Evolutionary conservation across 2,113 vertebrate species (phyloP).

Genomic region (Ivindomyrus marchei): DNA sequence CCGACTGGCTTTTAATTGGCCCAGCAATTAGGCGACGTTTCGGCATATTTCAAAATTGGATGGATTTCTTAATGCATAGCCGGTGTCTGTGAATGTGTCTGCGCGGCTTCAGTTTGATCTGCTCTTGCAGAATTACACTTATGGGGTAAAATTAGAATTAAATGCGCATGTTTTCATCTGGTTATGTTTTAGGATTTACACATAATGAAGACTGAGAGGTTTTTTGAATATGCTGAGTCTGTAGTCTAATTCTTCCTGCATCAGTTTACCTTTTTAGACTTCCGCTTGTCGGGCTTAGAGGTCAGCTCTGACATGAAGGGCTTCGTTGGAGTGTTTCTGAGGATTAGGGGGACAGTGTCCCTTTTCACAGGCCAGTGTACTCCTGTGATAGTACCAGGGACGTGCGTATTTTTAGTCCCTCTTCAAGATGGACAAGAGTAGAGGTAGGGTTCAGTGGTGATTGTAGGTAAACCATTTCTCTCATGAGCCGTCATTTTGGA

Average conservation of each 20-base stretch:
- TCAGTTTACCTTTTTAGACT: neutral
- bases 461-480: neutral
- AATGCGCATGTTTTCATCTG: neutral
- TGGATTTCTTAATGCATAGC: neutral
- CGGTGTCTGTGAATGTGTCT: neutral
- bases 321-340: neutral
- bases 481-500: neutral
- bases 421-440: neutral
- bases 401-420: too few species aligned
- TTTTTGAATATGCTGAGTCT: neutral
- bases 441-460: neutral
- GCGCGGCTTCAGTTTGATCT: neutral
- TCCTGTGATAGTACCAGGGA: too few species aligned
- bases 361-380: neutral
- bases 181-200: neutral
- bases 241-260: neutral
- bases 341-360: neutral
- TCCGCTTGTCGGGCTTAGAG: neutral
- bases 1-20: conserved; percentile 28
- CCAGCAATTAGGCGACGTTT: conserved; percentile 24
- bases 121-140: neutral
- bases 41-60: neutral
- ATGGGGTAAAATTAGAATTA: neutral
- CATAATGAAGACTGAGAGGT: neutral
- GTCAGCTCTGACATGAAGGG: neutral